Conservation (phyloP, 2,888 invertebrate genomes). For the Trissolcus brochymenae region DNA sequence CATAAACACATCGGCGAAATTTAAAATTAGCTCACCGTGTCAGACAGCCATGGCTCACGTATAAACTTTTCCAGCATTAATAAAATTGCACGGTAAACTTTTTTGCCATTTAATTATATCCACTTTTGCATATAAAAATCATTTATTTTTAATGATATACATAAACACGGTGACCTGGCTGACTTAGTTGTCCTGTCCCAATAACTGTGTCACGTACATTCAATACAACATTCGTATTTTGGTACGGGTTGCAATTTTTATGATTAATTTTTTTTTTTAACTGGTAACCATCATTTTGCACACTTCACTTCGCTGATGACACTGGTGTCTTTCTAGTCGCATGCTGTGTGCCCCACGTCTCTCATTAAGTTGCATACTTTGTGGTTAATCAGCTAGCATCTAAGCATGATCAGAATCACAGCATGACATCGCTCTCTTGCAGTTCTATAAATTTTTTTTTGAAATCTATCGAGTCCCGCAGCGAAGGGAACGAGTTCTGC, state of each 20-base stretch:
- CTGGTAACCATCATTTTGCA: constrained; percentile 18
- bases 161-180: no score
- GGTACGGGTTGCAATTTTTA: background rate
- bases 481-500: no score
- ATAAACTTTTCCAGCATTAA: no score
- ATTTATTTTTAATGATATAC: background rate
- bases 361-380: constrained; percentile 22
- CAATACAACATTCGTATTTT: no score
- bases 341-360: constrained; percentile 20
- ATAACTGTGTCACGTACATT: background rate
- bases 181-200: background rate
- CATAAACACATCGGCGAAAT: constrained; percentile 43
- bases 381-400: constrained; percentile 3
- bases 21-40: constrained; percentile 27
- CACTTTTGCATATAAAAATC: background rate
- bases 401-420: background rate
- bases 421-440: no score
- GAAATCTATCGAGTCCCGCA: no score
- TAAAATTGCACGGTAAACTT: background rate
- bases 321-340: constrained; percentile 27
- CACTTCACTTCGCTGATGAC: constrained; percentile 35
- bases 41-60: constrained; percentile 14
- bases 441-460: no score
- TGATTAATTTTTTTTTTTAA: constrained; percentile 30
- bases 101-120: constrained; percentile 1